These are phyloP conservation scores for Myrmecophaga tridactyla DNA, from an alignment of 2,113 vertebrate genomes.

Conservation along the genomic window DNA sequence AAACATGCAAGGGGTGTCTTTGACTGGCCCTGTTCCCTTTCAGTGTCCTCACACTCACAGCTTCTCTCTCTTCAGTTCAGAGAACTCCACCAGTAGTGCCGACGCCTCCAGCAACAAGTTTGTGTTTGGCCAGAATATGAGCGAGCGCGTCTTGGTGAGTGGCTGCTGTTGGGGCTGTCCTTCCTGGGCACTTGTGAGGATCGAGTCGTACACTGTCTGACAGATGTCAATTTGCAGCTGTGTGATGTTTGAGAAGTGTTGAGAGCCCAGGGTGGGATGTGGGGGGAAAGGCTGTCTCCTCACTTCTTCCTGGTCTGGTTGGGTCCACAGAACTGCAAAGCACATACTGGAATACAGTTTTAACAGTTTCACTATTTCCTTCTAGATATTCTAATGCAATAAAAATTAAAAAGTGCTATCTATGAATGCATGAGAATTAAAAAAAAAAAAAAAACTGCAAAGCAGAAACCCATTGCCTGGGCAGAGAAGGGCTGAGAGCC, in stretches of 20 bases:
- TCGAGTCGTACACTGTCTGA: neutral
- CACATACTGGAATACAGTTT: no score
- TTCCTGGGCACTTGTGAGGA: neutral
- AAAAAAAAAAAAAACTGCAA: no score
- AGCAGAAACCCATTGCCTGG: neutral
- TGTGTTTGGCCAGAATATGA: constrained; percentile 99
- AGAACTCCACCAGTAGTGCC: constrained; percentile 89
- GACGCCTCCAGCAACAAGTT: constrained; percentile 93
- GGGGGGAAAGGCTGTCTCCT: neutral
- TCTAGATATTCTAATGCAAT: no score
- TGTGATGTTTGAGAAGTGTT: neutral
- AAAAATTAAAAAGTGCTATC: no score
- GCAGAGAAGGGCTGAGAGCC: neutral
- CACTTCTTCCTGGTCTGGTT: neutral
- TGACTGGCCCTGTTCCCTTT: rapidly evolving
- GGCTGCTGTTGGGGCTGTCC: neutral
- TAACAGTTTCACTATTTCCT: no score
- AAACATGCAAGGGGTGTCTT: no score
- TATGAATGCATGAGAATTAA: no score
- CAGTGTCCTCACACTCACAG: neutral
- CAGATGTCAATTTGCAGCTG: neutral
- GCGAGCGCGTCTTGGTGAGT: constrained; percentile 96
- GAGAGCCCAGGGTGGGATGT: no score
- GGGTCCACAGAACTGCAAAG: neutral
- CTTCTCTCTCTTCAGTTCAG: constrained; percentile 83